Conservation (phyloP, 2,888 invertebrate species). For the Oligia fasciuncula region DNA sequence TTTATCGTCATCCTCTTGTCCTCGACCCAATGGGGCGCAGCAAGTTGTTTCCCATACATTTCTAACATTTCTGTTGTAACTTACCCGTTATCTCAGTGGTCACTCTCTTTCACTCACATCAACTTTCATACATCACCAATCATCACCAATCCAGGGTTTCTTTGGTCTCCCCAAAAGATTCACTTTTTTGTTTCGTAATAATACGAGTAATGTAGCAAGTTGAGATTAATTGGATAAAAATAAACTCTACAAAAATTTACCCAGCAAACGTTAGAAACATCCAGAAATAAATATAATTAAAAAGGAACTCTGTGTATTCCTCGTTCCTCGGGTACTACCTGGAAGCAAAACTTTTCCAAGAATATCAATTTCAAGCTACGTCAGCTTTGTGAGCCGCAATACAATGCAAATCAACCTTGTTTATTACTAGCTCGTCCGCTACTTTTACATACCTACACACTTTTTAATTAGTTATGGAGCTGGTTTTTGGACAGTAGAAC, state of each 20-base stretch:
- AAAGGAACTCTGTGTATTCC: not conserved
- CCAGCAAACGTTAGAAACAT: not conserved
- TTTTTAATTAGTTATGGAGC: not conserved
- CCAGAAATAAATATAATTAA: not conserved
- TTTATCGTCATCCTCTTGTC: not conserved
- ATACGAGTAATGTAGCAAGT: not conserved
- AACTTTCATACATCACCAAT: not conserved
- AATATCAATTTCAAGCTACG: conserved; percentile 12
- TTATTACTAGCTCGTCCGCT: not conserved
- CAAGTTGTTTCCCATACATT: not conserved
- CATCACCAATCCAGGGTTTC: not conserved
- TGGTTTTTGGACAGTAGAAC: not conserved
- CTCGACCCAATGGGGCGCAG: not conserved
- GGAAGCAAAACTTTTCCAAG: conserved; percentile 1
- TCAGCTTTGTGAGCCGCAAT: conserved; percentile 5
- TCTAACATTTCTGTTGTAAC: not conserved
- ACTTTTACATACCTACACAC: not conserved
- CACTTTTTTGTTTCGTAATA: not conserved
- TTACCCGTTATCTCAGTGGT: not conserved
- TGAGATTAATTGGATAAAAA: not conserved
- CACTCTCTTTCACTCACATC: not conserved
- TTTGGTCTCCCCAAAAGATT: not conserved
- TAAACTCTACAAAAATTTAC: too few species aligned
- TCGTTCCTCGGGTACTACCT: too few species aligned
- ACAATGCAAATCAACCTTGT: conserved; percentile 32